These are phyloP conservation scores for Vanessa tameamea DNA, from an alignment of 1,140 invertebrate genomes.

Conservation along the genomic window DNA sequence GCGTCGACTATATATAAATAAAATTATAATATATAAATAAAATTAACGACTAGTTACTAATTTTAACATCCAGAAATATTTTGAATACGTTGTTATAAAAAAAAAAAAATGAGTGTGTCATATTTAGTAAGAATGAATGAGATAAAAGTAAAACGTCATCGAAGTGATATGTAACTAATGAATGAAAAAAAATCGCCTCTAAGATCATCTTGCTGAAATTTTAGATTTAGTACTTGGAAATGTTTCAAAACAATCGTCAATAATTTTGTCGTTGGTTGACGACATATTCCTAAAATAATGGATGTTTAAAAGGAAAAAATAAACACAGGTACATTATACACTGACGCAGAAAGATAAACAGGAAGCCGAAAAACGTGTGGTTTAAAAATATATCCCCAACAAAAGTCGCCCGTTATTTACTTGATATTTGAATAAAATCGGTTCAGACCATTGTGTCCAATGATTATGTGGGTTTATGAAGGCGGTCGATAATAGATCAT, in stretches of 20 bases:
- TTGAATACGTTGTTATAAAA: neutral
- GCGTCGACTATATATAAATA: no score
- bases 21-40: no score
- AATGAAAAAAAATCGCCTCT: conserved; percentile 43
- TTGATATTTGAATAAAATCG: neutral
- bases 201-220: conserved; percentile 28
- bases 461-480: conserved; percentile 8
- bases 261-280: conserved; percentile 8
- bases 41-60: no score
- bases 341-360: conserved; percentile 7
- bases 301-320: conserved; percentile 17
- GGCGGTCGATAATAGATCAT: conserved; percentile 21
- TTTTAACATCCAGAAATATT: neutral
- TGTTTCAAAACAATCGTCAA: conserved; percentile 35
- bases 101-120: neutral
- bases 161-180: conserved; percentile 29
- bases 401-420: neutral
- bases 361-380: neutral
- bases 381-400: neutral
- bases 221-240: conserved; percentile 34
- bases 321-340: conserved; percentile 3
- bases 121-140: neutral
- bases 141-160: conserved; percentile 2
- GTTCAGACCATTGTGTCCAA: neutral
- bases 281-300: conserved; percentile 26